Evolutionary conservation across 2,888 invertebrate species (phyloP), one percentile per base, ranked within the genome.

Genomic region (Hydriomena furcata): DNA sequence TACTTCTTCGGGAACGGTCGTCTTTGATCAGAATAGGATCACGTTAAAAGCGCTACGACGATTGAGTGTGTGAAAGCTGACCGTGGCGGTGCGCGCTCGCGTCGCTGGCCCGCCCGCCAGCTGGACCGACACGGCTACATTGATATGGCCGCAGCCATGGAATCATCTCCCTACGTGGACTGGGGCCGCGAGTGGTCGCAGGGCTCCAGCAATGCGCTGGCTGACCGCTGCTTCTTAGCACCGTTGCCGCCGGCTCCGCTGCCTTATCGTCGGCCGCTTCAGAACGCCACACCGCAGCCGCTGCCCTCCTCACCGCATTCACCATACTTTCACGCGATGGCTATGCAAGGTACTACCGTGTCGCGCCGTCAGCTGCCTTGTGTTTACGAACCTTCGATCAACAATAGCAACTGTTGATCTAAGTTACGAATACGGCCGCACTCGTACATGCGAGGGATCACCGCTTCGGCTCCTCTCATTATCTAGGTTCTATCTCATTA

Each of bases 111-210:
- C 45, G 60, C 65, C 44, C 79, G 61, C 35, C 79, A 77, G 34
- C 63, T 84, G 67, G 92, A 92, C 70, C 87, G 84, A 38, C 91
- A 92, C 82, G 92, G 92, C 2, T 92, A 92, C 58, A 88, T 91
- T 66, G 91, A 91, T 58, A 91, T 92, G 91, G 86, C 82, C 60
- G 73, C 77, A 53, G 68, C 80, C 41, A 60, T 70, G 1, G 8
- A 35, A 10, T 25, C 36, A 10, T 1, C 28, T 7, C 13, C 21
- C 1, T 10, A 23, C 7, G 5, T 3, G 11, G 41, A 24, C 4
- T 41, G 47, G 36, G 25, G 8, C 8, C 42, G 24, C 35, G 17
- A 41, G 0, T 48, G 48, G 48, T 0, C 28, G 10, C 41, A 6
- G 28, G 12, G n/a, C 7, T 2, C 7, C 28, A 47, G 7, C 7